Evolutionary conservation across 2,797 vertebrate species (phyloP).

Genomic region (Lithobates pipiens): DNA sequence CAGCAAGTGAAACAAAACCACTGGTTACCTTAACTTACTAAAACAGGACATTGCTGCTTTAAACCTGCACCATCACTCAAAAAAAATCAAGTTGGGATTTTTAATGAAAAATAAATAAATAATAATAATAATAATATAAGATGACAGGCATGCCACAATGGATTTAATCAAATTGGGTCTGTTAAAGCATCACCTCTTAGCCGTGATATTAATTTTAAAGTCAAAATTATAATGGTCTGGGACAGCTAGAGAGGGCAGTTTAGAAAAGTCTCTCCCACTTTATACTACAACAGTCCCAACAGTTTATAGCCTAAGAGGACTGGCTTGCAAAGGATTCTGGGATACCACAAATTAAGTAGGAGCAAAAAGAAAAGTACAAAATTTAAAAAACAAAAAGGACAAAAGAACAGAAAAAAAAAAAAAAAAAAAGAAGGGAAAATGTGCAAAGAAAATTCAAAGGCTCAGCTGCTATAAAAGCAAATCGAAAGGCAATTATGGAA

Average conservation of each 20-base stretch:
- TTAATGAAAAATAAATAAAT: neutral
- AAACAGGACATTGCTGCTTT: conserved; percentile 54
- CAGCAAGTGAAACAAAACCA: too few relatives aligned
- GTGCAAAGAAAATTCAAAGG: neutral
- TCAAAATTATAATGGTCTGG: neutral
- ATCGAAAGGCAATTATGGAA: neutral
- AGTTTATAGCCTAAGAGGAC: conserved; percentile 4
- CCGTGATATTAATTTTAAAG: conserved; percentile 31
- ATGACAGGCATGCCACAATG: conserved; percentile 34
- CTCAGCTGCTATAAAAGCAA: too few relatives aligned
- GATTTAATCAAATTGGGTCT: neutral
- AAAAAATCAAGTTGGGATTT: conserved; percentile 5
- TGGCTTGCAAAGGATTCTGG: conserved; percentile 65
- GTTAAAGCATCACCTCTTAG: conserved; percentile 31
- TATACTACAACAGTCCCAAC: neutral
- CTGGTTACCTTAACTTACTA: neutral
- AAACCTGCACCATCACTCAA: conserved; percentile 32
- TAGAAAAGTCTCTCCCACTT: neutral
- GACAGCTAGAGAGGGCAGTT: neutral
- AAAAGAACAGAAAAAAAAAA: neutral
- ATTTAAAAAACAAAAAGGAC: neutral
- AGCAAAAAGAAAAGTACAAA: neutral
- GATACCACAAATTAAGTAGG: conserved; percentile 40
- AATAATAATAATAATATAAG: neutral
- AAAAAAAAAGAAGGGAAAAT: neutral